These are phyloP conservation scores for Oreonectes daqikongensis DNA, from an alignment of 2,797 vertebrate genomes.

Conservation along the genomic window DNA sequence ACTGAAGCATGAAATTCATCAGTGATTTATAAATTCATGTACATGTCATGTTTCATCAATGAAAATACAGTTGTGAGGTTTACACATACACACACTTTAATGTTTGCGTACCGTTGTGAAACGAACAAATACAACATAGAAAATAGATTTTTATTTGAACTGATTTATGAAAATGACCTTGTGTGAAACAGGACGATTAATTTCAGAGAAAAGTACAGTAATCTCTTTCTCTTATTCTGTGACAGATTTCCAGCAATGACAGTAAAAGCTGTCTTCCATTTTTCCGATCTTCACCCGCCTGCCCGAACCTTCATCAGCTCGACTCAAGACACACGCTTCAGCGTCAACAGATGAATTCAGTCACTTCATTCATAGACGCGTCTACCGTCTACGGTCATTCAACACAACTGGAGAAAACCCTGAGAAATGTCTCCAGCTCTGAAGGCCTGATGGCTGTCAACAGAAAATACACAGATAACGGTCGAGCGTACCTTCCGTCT, in stretches of 20 bases:
- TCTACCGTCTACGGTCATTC: constrained; percentile 88
- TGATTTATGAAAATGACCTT: too few relatives aligned
- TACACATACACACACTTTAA: too few relatives aligned
- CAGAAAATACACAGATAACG: constrained; percentile 70
- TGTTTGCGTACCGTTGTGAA: too few relatives aligned
- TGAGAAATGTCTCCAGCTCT: constrained; percentile 80
- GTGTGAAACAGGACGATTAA: too few relatives aligned
- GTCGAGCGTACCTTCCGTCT: constrained; percentile 81
- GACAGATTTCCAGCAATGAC: constrained; percentile 74
- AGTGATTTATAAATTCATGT: neutral
- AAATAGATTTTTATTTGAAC: too few relatives aligned
- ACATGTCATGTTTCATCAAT: too few relatives aligned
- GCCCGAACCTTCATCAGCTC: constrained; percentile 60
- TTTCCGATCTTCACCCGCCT: constrained; percentile 83
- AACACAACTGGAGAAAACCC: constrained; percentile 62
- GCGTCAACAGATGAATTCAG: constrained; percentile 87
- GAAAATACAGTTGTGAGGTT: too few relatives aligned
- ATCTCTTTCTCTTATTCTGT: neutral
- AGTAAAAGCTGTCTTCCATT: constrained; percentile 83
- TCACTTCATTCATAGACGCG: constrained; percentile 92
- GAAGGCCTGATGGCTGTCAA: constrained; percentile 85
- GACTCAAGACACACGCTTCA: constrained; percentile 58
- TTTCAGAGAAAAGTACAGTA: neutral
- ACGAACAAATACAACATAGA: too few relatives aligned
- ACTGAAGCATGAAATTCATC: neutral